Conservation (phyloP, 1,140 invertebrate species). For the Trypoxylus dichotomus region DNA sequence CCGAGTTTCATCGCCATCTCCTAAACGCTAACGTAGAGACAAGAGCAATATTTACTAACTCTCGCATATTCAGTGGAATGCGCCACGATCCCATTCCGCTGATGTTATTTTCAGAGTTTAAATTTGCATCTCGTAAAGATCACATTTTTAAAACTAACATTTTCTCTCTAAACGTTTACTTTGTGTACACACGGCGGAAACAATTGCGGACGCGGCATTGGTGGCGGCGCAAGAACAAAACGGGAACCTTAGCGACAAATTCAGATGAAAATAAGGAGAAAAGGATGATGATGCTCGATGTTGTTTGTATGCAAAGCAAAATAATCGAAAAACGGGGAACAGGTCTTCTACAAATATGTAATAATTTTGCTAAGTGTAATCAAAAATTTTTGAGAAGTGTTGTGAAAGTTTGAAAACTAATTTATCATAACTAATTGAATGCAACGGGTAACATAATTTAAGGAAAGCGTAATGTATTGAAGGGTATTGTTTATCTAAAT, state of each 20-base stretch:
- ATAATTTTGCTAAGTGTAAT: too few species aligned
- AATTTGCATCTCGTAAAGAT: constrained; percentile 22
- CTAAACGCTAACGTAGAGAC: not conserved
- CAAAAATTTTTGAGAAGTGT: too few species aligned
- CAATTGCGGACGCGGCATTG: not conserved
- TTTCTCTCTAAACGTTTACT: constrained; percentile 12
- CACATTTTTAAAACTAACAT: constrained; percentile 24
- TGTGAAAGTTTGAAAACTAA: too few species aligned
- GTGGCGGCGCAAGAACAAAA: not conserved
- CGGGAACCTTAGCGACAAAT: not conserved
- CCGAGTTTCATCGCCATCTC: not conserved
- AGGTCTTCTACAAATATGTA: too few species aligned
- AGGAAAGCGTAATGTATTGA: too few species aligned
- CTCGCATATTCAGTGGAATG: not conserved
- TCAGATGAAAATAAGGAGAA: not conserved
- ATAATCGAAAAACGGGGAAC: not conserved
- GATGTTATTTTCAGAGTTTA: constrained; percentile 20
- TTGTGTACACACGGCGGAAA: not conserved
- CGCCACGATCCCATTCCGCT: not conserved
- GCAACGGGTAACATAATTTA: too few species aligned
- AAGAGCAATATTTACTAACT: constrained; percentile 13
- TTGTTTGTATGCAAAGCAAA: not conserved
- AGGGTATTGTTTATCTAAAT: too few species aligned
- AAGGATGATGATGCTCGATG: not conserved
- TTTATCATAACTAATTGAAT: too few species aligned